phyloP scores from a whole-genome alignment of 1,140 invertebrate genomes.

The Drosophila miranda region DNA sequence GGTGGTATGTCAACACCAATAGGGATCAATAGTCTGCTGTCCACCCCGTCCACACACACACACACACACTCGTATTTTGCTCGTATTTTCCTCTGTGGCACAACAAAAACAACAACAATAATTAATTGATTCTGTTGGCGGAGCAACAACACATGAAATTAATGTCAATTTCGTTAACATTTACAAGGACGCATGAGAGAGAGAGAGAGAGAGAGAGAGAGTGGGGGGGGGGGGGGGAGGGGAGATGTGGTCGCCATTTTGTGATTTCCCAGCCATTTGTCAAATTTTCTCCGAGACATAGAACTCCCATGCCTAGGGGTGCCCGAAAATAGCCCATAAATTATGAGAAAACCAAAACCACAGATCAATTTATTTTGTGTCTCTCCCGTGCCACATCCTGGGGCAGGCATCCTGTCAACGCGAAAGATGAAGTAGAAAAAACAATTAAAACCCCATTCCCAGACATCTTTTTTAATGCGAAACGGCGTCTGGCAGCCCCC shows the following conservation, averaged over 20 bases:
- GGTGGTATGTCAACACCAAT: conserved; percentile 48
- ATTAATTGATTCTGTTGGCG: conserved; percentile 58
- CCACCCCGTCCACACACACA: no score
- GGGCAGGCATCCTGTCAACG: conserved; percentile 20
- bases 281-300: conserved; percentile 46
- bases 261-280: conserved; percentile 65
- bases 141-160: conserved; percentile 57
- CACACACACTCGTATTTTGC: background rate
- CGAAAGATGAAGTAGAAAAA: conserved; percentile 39
- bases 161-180: conserved; percentile 61
- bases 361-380: conserved; percentile 78
- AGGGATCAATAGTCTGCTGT: conserved; percentile 35
- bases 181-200: conserved; percentile 23
- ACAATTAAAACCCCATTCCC: conserved; percentile 69
- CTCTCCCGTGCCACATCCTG: conserved; percentile 26
- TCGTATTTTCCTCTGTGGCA: conserved; percentile 7
- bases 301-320: conserved; percentile 1
- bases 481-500: conserved; percentile 35
- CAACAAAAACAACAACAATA: conserved; percentile 28
- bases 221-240: background rate
- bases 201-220: background rate
- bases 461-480: conserved; percentile 58
- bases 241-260: conserved; percentile 42
- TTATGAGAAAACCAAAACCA: conserved; percentile 62
- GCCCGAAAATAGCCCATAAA: conserved; percentile 50